Percentiles rank a stretch among this genome's conserved stretches.
These are phyloP conservation scores for Meda fulgida DNA, from an alignment of 2,797 vertebrate species.

Conservation along the genomic window DNA sequence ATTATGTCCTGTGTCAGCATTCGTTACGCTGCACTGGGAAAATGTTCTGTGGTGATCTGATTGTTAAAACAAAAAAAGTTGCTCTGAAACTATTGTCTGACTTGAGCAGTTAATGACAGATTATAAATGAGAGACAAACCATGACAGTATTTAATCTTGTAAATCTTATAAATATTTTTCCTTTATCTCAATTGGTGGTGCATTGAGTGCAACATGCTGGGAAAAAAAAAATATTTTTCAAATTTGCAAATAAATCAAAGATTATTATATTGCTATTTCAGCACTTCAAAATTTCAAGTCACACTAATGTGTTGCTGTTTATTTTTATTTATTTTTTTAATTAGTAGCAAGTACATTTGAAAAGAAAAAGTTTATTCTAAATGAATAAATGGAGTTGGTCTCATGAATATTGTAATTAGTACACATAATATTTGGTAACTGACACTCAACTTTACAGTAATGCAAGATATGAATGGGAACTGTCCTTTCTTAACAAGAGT, in stretches of 20 bases:
- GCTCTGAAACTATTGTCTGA: slow-evolving; percentile 7
- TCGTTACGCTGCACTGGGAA: slow-evolving; percentile 39
- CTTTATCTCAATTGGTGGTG: background rate
- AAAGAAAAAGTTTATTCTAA: no score
- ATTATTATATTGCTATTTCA: background rate
- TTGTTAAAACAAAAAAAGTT: background rate
- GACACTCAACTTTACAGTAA: background rate
- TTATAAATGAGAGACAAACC: background rate
- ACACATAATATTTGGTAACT: background rate
- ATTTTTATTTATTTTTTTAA: background rate
- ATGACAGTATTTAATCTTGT: background rate
- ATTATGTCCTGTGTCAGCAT: slow-evolving; percentile 57
- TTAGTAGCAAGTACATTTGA: background rate
- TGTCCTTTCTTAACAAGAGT: background rate
- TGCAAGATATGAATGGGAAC: background rate
- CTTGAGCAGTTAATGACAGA: background rate
- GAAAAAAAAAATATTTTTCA: background rate
- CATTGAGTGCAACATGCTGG: background rate
- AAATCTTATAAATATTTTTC: background rate
- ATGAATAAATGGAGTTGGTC: background rate
- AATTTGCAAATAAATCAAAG: background rate
- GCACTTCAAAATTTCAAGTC: background rate
- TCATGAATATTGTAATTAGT: background rate
- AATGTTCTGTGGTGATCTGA: slow-evolving; percentile 29
- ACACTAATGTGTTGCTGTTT: background rate